Percentiles rank a stretch among this genome's conserved stretches.
Conservation (phyloP, 1,140 invertebrate genomes). For the Mercenaria mercenaria region DNA sequence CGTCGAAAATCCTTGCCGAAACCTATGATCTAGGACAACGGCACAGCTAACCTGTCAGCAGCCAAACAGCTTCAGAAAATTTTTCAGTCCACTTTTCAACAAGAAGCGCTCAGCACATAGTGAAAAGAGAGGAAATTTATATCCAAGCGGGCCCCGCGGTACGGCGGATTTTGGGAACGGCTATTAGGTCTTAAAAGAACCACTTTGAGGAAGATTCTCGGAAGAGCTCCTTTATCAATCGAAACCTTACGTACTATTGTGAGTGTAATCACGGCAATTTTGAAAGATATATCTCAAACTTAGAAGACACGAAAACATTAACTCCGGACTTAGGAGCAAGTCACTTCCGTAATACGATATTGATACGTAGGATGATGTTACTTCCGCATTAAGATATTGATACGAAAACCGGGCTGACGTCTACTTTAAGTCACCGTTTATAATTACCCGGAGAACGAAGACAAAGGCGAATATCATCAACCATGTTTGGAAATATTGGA, state of each 20-base stretch:
- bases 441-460: background rate
- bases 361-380: no score
- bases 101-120: background rate
- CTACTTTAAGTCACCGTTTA: no score
- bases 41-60: slow-evolving; percentile 2
- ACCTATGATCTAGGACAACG: slow-evolving; percentile 43
- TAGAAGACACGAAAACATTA: slow-evolving; percentile 6
- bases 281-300: no score
- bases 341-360: no score
- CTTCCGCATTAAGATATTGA: no score
- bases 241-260: no score
- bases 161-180: slow-evolving; percentile 45
- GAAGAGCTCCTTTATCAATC: no score
- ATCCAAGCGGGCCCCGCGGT: slow-evolving; percentile 44
- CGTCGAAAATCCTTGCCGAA: background rate
- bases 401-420: no score
- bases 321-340: no score
- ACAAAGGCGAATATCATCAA: background rate
- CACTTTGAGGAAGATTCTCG: no score
- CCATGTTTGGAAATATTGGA: background rate
- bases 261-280: no score
- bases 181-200: no score
- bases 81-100: background rate
- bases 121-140: slow-evolving; percentile 33
- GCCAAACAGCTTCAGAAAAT: slow-evolving; percentile 15